A percentile compares a stretch with the other conserved stretches of the same genome.
Evolutionary conservation across 2,113 vertebrate species (phyloP).

Genomic region (Leucopsar rothschildi): DNA sequence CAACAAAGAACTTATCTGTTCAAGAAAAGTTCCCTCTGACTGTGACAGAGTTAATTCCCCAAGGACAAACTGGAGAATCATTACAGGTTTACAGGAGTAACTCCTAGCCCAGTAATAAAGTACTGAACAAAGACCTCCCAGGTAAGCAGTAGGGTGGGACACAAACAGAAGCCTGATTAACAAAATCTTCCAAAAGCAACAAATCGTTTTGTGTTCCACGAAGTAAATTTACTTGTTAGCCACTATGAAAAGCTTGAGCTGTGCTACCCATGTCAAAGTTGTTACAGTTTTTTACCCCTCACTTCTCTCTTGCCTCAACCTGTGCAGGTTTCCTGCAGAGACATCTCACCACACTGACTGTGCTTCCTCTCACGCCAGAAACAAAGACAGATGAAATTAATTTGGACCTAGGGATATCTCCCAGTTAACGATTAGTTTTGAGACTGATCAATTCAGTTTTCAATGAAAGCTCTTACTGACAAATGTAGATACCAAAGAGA

Average conservation of each 20-base stretch:
- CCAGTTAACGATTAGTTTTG: neutral
- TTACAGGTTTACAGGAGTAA: neutral
- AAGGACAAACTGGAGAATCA: neutral
- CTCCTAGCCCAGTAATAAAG: neutral
- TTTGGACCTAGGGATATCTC: neutral
- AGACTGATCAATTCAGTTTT: neutral
- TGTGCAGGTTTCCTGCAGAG: neutral
- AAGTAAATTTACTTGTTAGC: neutral
- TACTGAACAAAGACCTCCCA: neutral
- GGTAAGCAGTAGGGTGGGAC: neutral
- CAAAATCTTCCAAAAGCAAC: neutral
- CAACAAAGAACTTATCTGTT: neutral
- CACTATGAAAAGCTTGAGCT: neutral
- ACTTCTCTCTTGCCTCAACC: neutral
- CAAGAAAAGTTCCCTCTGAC: neutral
- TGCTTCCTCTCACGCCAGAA: neutral
- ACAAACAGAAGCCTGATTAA: neutral
- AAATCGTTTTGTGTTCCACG: neutral
- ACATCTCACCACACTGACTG: accelerated
- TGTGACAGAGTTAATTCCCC: neutral
- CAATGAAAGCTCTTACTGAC: neutral
- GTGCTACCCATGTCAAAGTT: neutral
- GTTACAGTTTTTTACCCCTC: neutral
- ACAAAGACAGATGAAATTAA: neutral
- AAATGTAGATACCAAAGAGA: neutral